Evolutionary conservation across 2,113 vertebrate genomes (phyloP).

Genomic region (Indicator indicator): DNA sequence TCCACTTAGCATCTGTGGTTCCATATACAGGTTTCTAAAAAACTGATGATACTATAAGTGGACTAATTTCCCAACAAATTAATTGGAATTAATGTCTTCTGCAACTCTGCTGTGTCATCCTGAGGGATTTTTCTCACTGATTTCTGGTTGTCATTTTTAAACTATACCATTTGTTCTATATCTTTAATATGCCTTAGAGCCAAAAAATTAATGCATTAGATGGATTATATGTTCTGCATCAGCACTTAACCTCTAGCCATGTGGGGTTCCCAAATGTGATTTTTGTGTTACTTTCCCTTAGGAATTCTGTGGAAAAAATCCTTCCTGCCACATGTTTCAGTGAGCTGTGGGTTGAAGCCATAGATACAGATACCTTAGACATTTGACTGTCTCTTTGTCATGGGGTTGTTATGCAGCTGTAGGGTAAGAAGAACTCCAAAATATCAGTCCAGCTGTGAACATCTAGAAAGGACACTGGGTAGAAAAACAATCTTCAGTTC

Average conservation of each 20-base stretch:
- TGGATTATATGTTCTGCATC: background rate
- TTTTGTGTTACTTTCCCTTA: background rate
- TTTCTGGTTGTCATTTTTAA: background rate
- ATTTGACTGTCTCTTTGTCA: background rate
- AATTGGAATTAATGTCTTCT: background rate
- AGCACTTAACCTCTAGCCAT: background rate
- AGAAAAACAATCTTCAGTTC: background rate
- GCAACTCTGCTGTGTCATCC: background rate
- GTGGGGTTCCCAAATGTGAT: background rate
- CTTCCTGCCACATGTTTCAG: background rate
- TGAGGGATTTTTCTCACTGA: background rate
- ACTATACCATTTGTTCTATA: background rate
- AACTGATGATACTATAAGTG: background rate
- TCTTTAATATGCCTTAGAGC: background rate
- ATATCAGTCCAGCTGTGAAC: background rate
- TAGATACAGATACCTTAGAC: background rate
- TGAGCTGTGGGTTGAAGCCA: background rate
- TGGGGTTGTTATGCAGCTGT: background rate
- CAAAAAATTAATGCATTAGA: background rate
- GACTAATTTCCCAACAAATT: background rate
- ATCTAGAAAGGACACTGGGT: background rate
- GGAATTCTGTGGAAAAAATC: background rate
- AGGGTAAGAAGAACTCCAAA: background rate
- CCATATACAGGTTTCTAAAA: background rate
- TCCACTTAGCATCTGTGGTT: background rate